These are phyloP conservation scores for Coenonympha arcania DNA, from an alignment of 2,888 invertebrate genomes.

Conservation along the genomic window DNA sequence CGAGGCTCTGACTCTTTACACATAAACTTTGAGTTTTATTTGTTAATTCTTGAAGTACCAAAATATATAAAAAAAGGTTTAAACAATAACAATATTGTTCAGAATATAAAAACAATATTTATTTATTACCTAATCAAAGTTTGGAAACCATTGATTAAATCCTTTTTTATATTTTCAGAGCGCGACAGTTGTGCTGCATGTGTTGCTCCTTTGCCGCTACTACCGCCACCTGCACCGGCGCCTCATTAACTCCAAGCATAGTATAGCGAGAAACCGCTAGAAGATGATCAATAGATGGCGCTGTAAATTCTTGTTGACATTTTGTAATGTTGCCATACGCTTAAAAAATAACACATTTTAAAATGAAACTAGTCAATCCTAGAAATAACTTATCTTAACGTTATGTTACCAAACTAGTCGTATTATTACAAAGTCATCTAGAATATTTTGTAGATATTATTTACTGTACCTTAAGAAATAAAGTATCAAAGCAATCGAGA, in stretches of 20 bases:
- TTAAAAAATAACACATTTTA: not conserved
- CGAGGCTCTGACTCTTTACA: too few species aligned
- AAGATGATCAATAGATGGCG: conserved; percentile 28
- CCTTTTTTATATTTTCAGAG: conserved; percentile 40
- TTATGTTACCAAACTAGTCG: conserved; percentile 15
- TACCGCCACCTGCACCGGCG: conserved; percentile 57
- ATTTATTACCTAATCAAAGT: too few species aligned
- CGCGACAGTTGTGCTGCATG: conserved; percentile 63
- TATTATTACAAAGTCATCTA: conserved; percentile 15
- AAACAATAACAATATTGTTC: too few species aligned
- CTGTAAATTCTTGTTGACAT: conserved; percentile 6
- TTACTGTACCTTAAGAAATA: conserved; percentile 15
- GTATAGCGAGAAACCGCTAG: conserved; percentile 9
- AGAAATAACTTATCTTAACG: not conserved
- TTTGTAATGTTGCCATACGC: conserved; percentile 13
- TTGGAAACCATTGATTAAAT: not conserved
- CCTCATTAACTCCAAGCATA: conserved; percentile 45
- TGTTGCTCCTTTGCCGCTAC: conserved; percentile 57
- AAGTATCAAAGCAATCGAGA: conserved; percentile 35
- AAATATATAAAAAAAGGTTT: too few species aligned
- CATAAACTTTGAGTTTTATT: too few species aligned
- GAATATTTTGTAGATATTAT: conserved; percentile 24
- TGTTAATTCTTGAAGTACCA: too few species aligned
- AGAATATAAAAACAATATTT: too few species aligned
- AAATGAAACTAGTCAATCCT: conserved; percentile 4